A percentile compares a stretch with the other conserved stretches of the same genome.
These are phyloP conservation scores for Amazona guildingii DNA, from an alignment of 2,113 vertebrate species.

Conservation along the genomic window DNA sequence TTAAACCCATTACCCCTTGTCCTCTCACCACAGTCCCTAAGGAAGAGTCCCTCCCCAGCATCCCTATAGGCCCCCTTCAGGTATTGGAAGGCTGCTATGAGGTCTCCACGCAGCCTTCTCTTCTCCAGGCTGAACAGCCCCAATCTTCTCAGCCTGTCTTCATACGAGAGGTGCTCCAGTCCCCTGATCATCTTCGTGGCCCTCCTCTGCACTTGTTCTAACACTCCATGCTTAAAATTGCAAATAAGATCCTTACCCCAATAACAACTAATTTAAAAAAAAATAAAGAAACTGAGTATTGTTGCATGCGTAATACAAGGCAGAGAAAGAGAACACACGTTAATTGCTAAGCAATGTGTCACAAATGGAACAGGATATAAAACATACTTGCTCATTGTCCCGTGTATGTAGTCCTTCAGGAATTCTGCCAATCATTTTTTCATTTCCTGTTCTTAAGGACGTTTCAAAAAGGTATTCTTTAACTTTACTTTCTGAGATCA, in stretches of 20 bases:
- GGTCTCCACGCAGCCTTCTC: no score
- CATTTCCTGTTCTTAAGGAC: constrained; percentile 80
- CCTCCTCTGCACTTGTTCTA: no score
- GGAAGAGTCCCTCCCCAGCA: no score
- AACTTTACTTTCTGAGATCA: constrained; percentile 88
- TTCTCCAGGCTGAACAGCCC: no score
- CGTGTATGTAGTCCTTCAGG: constrained; percentile 81
- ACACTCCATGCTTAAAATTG: not conserved
- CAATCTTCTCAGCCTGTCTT: no score
- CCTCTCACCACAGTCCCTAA: no score
- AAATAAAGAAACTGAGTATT: not conserved
- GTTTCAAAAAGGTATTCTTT: constrained; percentile 88
- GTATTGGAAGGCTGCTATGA: no score
- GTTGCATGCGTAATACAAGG: not conserved
- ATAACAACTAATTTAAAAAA: not conserved
- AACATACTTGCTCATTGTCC: constrained; percentile 90
- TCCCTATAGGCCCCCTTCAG: no score
- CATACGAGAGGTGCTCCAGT: no score
- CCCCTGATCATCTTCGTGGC: no score
- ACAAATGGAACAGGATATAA: not conserved
- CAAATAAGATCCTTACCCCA: not conserved
- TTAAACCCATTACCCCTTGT: no score
- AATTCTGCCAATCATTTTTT: constrained; percentile 75
- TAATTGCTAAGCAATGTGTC: not conserved
- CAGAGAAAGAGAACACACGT: not conserved